Percentiles rank a stretch among this genome's conserved stretches.
These are phyloP conservation scores for Hassar affinis DNA, from an alignment of 2,113 vertebrate species.

Conservation along the genomic window DNA sequence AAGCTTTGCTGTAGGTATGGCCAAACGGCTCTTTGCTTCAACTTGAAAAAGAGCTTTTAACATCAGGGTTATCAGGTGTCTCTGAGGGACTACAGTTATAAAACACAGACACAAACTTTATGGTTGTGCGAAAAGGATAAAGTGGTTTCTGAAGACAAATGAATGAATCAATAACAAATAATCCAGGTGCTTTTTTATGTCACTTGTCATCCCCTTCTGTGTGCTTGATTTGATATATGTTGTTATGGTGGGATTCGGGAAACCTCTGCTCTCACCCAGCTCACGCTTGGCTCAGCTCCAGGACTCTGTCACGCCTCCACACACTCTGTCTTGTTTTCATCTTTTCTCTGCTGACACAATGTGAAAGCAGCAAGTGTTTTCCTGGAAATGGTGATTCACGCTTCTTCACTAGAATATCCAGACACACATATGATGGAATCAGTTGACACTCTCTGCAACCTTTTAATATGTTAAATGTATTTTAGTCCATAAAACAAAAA, in stretches of 20 bases:
- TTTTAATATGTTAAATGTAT: slow-evolving; percentile 5
- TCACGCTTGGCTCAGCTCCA: slow-evolving; percentile 33
- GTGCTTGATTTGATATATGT: slow-evolving; percentile 10
- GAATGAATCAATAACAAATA: neutral
- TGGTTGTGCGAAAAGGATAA: neutral
- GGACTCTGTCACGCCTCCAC: slow-evolving; percentile 56
- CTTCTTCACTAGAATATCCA: slow-evolving; percentile 11
- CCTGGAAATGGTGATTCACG: slow-evolving; percentile 38
- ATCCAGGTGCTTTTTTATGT: neutral
- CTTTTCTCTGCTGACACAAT: slow-evolving; percentile 53
- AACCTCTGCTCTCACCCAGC: neutral
- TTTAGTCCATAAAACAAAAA: neutral
- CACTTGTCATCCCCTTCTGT: too few species aligned
- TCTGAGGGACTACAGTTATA: slow-evolving; percentile 11
- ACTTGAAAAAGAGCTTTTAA: neutral
- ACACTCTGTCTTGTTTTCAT: slow-evolving; percentile 65
- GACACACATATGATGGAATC: slow-evolving; percentile 13
- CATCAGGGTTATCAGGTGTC: slow-evolving; percentile 22
- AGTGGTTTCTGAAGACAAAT: neutral
- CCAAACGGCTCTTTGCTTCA: neutral
- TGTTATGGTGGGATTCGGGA: slow-evolving; percentile 1
- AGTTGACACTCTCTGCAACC: slow-evolving; percentile 6
- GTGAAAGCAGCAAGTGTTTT: slow-evolving; percentile 49
- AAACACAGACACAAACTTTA: slow-evolving; percentile 1
- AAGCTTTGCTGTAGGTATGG: neutral